phyloP scores from a whole-genome alignment of 2,888 invertebrate genomes.

The Drosophila kanekoi region DNA sequence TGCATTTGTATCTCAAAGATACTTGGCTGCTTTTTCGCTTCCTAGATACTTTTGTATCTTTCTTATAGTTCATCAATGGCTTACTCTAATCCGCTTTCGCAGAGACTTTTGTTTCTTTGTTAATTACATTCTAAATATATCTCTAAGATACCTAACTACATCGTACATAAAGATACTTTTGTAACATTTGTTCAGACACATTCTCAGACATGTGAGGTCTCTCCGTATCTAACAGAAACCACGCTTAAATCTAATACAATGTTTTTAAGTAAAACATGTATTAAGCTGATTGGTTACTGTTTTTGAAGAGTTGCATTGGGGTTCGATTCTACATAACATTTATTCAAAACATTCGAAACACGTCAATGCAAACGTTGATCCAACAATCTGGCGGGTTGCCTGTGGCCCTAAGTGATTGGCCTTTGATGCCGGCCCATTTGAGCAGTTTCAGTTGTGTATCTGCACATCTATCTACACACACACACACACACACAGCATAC shows the following conservation, averaged over 20 bases:
- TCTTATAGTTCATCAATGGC: no score
- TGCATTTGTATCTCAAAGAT: background rate
- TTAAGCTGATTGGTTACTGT: background rate
- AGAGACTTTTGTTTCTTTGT: no score
- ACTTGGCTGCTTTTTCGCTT: background rate
- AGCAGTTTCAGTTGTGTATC: conserved; percentile 20
- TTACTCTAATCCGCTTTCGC: no score
- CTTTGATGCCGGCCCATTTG: conserved; percentile 34
- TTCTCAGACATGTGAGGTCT: background rate
- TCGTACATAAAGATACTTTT: background rate
- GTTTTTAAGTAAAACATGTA: background rate
- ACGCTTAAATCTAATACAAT: background rate
- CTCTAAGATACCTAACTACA: background rate
- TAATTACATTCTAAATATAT: background rate
- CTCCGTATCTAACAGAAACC: background rate
- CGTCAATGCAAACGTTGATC: conserved; percentile 14
- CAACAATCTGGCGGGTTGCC: conserved; percentile 13
- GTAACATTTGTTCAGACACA: background rate
- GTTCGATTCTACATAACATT: background rate
- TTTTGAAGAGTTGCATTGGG: background rate
- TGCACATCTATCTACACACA: conserved; percentile 9
- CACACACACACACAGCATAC: background rate
- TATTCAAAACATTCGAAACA: conserved; percentile 15
- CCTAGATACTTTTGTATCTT: no score
- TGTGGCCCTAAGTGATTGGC: conserved; percentile 47